These are phyloP conservation scores for Aix galericulata DNA, from an alignment of 2,113 vertebrate genomes.

Conservation along the genomic window DNA sequence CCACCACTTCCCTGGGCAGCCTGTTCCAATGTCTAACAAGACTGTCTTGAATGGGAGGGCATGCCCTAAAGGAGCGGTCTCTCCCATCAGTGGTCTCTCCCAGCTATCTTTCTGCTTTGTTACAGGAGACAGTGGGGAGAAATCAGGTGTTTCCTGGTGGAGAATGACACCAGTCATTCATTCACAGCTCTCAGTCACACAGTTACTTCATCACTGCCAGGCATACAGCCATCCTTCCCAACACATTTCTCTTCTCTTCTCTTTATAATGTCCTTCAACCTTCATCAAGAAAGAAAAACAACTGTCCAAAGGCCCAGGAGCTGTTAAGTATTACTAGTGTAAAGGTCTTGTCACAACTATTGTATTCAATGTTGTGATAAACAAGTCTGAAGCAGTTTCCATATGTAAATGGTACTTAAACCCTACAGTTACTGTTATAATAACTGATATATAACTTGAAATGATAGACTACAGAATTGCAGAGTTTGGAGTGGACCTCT, in stretches of 20 bases:
- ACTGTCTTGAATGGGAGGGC: background rate
- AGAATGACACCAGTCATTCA: background rate
- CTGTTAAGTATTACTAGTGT: background rate
- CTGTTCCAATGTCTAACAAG: too few relatives aligned
- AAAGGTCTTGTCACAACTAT: background rate
- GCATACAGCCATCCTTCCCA: background rate
- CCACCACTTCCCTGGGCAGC: too few relatives aligned
- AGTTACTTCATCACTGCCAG: background rate
- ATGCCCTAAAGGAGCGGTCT: background rate
- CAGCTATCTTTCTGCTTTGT: background rate
- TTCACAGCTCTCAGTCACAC: background rate
- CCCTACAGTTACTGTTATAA: background rate
- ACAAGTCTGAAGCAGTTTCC: background rate
- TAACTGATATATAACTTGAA: background rate
- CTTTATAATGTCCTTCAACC: background rate
- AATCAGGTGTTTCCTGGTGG: background rate
- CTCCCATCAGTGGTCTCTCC: background rate
- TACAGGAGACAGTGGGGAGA: background rate
- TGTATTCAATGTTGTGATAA: background rate
- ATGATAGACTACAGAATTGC: background rate
- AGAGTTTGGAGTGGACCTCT: background rate
- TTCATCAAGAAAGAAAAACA: background rate
- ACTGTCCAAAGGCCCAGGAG: background rate
- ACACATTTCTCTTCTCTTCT: background rate
- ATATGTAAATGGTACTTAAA: background rate